Evolutionary conservation across 2,888 invertebrate genomes (phyloP).

Genomic region (Tipula confusa): DNA sequence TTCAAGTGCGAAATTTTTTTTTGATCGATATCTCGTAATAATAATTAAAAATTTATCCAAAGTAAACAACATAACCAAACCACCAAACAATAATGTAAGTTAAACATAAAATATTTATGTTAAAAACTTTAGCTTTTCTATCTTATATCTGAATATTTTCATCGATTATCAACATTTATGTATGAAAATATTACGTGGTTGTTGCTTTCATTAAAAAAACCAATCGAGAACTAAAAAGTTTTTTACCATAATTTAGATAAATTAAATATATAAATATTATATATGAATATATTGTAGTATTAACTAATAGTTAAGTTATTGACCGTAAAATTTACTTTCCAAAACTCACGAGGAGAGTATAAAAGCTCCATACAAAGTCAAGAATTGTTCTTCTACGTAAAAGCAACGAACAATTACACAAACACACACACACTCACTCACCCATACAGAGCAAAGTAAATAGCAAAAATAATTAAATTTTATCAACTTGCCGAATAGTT

Average conservation of each 20-base stretch:
- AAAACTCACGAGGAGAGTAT: not conserved
- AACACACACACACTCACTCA: too few relatives aligned
- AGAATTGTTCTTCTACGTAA: not conserved
- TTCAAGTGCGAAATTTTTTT: not conserved
- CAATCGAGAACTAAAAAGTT: not conserved
- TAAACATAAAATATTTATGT: not conserved
- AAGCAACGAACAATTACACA: too few relatives aligned
- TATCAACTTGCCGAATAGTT: slow-evolving; percentile 20
- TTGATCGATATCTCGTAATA: not conserved
- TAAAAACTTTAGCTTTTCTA: not conserved
- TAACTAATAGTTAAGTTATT: not conserved
- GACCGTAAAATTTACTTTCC: not conserved
- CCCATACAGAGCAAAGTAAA: too few relatives aligned
- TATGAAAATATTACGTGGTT: not conserved
- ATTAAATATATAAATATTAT: not conserved
- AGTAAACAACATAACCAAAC: not conserved
- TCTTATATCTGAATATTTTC: not conserved
- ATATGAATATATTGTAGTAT: not conserved
- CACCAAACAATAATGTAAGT: not conserved
- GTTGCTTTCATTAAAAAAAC: not conserved
- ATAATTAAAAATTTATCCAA: too few relatives aligned
- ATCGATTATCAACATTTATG: not conserved
- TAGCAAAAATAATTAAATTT: slow-evolving; percentile 17
- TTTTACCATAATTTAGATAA: not conserved
- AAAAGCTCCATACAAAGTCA: not conserved